phyloP scores from a whole-genome alignment of 2,797 vertebrate genomes.

The Chiloscyllium punctatum region DNA sequence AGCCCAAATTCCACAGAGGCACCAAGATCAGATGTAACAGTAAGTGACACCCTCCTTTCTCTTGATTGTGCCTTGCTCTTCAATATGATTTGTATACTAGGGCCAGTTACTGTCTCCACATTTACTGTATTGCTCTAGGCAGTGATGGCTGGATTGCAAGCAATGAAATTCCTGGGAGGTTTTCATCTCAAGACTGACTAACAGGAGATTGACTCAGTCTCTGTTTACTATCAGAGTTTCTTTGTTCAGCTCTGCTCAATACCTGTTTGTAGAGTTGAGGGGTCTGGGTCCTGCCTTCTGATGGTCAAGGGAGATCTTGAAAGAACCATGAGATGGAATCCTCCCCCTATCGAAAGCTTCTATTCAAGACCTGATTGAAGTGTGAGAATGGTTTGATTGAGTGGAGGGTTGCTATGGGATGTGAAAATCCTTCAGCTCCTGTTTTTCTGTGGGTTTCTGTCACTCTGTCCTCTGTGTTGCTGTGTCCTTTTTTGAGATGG shows the following conservation, averaged over 20 bases:
- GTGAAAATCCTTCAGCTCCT: not conserved
- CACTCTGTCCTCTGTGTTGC: not conserved
- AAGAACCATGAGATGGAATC: not conserved
- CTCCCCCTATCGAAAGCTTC: not conserved
- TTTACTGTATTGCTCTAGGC: not conserved
- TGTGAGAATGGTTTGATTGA: not conserved
- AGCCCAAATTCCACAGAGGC: not conserved
- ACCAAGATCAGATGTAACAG: not conserved
- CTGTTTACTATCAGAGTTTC: not conserved
- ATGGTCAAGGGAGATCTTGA: not conserved
- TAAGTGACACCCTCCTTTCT: not conserved
- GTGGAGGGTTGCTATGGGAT: not conserved
- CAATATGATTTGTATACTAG: not conserved
- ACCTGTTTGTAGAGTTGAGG: not conserved
- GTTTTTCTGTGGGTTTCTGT: not conserved
- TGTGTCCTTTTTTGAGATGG: not conserved
- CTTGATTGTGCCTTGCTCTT: not conserved
- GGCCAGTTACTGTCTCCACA: not conserved
- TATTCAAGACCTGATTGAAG: too few relatives aligned
- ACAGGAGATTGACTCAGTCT: not conserved
- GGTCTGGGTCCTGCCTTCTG: not conserved
- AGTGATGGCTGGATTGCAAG: not conserved
- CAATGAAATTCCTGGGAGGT: too few relatives aligned
- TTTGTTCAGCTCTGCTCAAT: not conserved
- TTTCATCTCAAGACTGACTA: not conserved